Percentiles rank a stretch among this genome's conserved stretches.
Conservation (phyloP, 2,797 vertebrate species). For the Enteromius anoplus region DNA sequence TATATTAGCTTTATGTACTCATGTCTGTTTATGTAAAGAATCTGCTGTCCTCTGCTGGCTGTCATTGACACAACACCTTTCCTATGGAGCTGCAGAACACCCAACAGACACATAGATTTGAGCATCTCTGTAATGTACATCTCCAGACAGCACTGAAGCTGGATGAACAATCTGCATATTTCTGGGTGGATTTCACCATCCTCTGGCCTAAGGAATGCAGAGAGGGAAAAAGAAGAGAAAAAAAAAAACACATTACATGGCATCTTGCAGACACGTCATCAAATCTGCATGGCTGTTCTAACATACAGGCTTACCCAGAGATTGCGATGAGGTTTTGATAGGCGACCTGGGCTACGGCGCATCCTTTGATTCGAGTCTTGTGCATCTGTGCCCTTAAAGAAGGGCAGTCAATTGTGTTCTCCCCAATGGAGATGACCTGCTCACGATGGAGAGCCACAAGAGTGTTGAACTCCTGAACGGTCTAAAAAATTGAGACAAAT, state of each 20-base stretch:
- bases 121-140: constrained; percentile 99
- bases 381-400: constrained; percentile 91
- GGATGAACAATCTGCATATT: constrained; percentile 96
- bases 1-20: constrained; percentile 41
- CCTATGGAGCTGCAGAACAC: constrained; percentile 94
- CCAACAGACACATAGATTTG: constrained; percentile 94
- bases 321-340: constrained; percentile 92
- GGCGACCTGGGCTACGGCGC: constrained; percentile 89
- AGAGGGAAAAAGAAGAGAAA: not conserved
- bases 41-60: constrained; percentile 64
- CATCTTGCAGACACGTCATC: constrained; percentile 1
- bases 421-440: constrained; percentile 95
- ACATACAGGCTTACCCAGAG: constrained; percentile 79
- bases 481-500: constrained; percentile 72
- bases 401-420: constrained; percentile 87
- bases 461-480: constrained; percentile 97
- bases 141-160: constrained; percentile 98
- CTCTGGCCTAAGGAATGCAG: constrained; percentile 77
- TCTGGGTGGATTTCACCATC: constrained; percentile 97
- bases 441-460: constrained; percentile 94
- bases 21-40: constrained; percentile 40
- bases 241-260: not conserved
- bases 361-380: constrained; percentile 89
- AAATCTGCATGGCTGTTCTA: not conserved
- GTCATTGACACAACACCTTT: constrained; percentile 81